Evolutionary conservation across 2,888 invertebrate genomes (phyloP).

Genomic region (Ectropis crepuscularia): DNA sequence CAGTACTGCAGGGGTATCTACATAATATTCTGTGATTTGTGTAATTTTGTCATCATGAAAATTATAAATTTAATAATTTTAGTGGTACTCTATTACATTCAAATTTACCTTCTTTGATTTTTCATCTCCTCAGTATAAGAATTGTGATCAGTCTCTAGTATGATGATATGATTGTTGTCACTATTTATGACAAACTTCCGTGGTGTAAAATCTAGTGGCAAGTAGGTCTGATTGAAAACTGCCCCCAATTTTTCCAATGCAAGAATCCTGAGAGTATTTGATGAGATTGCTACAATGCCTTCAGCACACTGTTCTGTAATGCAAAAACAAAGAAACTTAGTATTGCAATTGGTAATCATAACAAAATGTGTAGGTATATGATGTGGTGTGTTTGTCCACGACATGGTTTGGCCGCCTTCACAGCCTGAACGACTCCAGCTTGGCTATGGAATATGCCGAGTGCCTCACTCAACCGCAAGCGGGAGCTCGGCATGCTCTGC

Average conservation of each 20-base stretch:
- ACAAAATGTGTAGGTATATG: too few relatives aligned
- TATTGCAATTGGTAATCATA: background rate
- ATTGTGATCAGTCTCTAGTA: slow-evolving; percentile 99
- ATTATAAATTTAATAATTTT: slow-evolving; percentile 3
- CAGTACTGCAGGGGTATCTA: slow-evolving; percentile 81
- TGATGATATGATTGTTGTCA: slow-evolving; percentile 94
- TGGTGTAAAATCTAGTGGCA: slow-evolving; percentile 97
- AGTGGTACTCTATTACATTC: background rate
- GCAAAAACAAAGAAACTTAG: slow-evolving; percentile 15
- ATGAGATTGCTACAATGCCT: slow-evolving; percentile 99
- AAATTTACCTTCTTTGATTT: slow-evolving; percentile 88
- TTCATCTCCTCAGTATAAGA: slow-evolving; percentile 99
- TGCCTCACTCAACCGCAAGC: slow-evolving; percentile 78
- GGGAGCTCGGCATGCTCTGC: slow-evolving; percentile 84
- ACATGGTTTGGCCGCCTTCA: slow-evolving; percentile 90
- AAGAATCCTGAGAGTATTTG: slow-evolving; percentile 98
- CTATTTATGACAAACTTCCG: slow-evolving; percentile 96
- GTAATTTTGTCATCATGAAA: slow-evolving; percentile 73
- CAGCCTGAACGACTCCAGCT: slow-evolving; percentile 87
- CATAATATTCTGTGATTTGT: slow-evolving; percentile 66
- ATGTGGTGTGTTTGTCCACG: slow-evolving; percentile 78
- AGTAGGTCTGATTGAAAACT: slow-evolving; percentile 98
- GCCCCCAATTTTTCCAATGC: slow-evolving; percentile 99
- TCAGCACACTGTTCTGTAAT: slow-evolving; percentile 97
- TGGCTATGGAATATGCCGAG: slow-evolving; percentile 91